These are phyloP conservation scores for Chiridota heheva DNA, from an alignment of 35 echinoderm and acorn worm species.

Conservation along the genomic window DNA sequence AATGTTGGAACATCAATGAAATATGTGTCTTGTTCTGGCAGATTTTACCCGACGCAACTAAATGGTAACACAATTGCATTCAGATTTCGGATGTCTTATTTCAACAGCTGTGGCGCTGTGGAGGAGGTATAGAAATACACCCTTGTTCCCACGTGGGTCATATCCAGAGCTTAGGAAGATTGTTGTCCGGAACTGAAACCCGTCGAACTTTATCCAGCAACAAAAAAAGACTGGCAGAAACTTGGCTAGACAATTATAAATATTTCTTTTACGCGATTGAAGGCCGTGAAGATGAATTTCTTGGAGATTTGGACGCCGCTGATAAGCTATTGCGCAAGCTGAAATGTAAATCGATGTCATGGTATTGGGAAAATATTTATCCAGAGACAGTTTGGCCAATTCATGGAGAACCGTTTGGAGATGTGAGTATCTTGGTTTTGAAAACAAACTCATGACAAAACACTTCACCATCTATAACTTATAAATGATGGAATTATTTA, in stretches of 20 bases:
- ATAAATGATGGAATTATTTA: no score
- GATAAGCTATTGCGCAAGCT: slow-evolving; percentile 5
- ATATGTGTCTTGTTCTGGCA: no score
- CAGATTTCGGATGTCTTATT: no score
- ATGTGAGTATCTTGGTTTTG: slow-evolving; percentile 4
- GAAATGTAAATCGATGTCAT: slow-evolving; percentile 24
- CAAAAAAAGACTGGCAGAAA: slow-evolving; percentile 27
- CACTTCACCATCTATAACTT: no score
- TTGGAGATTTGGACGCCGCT: slow-evolving; percentile 28
- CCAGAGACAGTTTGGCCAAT: slow-evolving; percentile 39
- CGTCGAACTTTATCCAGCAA: no score
- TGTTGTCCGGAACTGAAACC: no score
- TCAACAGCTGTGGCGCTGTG: slow-evolving; percentile 79
- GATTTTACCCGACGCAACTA: no score
- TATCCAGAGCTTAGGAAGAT: slow-evolving; percentile 58
- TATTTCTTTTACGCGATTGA: slow-evolving; percentile 40
- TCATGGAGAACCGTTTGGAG: slow-evolving; percentile 28
- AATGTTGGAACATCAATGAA: no score
- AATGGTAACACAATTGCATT: no score
- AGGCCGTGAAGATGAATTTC: slow-evolving; percentile 1
- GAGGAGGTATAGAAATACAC: slow-evolving; percentile 66
- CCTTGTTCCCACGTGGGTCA: slow-evolving; percentile 89
- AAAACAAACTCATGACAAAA: no score
- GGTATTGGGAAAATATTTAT: slow-evolving; percentile 42
- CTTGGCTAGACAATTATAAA: slow-evolving; percentile 30